These are phyloP conservation scores for Charina bottae DNA, from an alignment of 2,113 vertebrate genomes.

Conservation along the genomic window DNA sequence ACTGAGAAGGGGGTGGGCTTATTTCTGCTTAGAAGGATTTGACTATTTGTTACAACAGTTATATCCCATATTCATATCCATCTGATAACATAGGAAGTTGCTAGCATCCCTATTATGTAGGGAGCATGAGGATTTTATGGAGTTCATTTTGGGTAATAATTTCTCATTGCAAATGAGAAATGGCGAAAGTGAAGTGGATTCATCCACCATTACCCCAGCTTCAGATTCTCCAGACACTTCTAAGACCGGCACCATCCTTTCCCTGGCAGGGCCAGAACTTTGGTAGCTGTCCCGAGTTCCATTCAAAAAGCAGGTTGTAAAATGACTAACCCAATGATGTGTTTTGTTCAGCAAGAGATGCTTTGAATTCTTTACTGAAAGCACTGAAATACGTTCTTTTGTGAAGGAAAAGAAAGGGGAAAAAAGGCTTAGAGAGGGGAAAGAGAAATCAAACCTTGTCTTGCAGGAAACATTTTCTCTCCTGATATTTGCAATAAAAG, in stretches of 20 bases:
- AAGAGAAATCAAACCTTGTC: slow-evolving; percentile 6
- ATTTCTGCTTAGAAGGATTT: too few relatives aligned
- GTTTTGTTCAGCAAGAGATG: not conserved
- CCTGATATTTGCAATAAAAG: slow-evolving; percentile 4
- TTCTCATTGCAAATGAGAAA: not conserved
- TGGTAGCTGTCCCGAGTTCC: not conserved
- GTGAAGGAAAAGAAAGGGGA: not conserved
- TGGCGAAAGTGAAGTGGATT: not conserved
- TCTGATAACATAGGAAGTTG: too few relatives aligned
- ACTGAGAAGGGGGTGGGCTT: too few relatives aligned
- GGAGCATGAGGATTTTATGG: too few relatives aligned
- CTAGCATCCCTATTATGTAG: too few relatives aligned
- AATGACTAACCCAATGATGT: not conserved
- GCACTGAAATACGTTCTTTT: slow-evolving; percentile 9
- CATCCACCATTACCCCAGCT: not conserved
- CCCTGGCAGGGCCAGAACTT: not conserved
- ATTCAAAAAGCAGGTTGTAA: not conserved
- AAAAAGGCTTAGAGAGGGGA: not conserved
- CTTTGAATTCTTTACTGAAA: slow-evolving; percentile 18
- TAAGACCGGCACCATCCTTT: not conserved
- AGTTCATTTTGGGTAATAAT: not conserved
- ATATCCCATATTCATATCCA: too few relatives aligned
- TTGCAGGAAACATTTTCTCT: slow-evolving; percentile 18
- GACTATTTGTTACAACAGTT: too few relatives aligned
- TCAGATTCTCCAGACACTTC: not conserved